These are phyloP conservation scores for Trachops cirrhosus DNA, from an alignment of 2,797 vertebrate species.

Conservation along the genomic window DNA sequence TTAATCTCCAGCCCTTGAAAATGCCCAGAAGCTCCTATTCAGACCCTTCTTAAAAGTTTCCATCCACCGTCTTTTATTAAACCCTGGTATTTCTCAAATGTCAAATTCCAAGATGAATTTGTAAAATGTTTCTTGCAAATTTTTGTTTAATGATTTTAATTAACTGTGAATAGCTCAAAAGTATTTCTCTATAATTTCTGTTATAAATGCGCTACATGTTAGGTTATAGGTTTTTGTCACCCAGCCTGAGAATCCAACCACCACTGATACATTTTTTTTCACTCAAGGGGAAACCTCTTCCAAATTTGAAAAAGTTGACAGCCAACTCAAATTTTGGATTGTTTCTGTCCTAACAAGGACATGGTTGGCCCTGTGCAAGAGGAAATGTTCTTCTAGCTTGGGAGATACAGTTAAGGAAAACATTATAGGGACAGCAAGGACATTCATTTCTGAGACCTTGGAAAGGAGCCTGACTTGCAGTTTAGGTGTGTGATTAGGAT, in stretches of 20 bases:
- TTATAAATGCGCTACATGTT: not conserved
- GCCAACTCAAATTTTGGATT: not conserved
- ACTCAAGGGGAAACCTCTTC: not conserved
- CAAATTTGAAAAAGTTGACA: not conserved
- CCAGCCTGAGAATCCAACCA: not conserved
- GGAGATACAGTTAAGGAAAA: not conserved
- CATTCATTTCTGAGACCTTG: not conserved
- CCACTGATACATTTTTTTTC: not conserved
- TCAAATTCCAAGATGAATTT: slow-evolving; percentile 43
- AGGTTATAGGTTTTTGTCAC: not conserved
- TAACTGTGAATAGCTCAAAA: not conserved
- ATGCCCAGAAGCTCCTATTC: slow-evolving; percentile 46
- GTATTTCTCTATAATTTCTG: not conserved
- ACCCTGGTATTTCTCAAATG: slow-evolving; percentile 48
- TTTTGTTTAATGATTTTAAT: not conserved
- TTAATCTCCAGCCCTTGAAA: slow-evolving; percentile 63
- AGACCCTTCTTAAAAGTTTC: slow-evolving; percentile 48
- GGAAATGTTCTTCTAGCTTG: not conserved
- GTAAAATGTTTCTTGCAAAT: slow-evolving; percentile 20
- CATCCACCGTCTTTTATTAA: slow-evolving; percentile 56
- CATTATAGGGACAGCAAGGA: not conserved
- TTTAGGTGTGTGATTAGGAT: not conserved
- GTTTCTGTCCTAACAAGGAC: not conserved
- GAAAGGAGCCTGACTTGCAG: not conserved
- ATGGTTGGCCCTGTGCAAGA: not conserved